These are phyloP conservation scores for Proisotoma minuta DNA, from an alignment of 2,888 invertebrate species.

Conservation along the genomic window DNA sequence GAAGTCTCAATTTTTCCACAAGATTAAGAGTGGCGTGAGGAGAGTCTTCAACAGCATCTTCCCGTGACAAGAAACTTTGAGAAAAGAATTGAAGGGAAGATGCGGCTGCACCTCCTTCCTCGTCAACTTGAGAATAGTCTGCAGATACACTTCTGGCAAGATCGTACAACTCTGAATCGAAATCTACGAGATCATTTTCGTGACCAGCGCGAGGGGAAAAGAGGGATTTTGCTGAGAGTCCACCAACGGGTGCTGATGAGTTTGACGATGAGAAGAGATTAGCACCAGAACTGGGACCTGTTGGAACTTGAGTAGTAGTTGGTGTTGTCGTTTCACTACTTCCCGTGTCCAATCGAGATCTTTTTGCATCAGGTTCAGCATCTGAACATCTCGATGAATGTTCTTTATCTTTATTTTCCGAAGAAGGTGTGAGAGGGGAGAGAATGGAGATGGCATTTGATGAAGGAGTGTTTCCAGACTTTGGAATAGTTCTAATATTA, in stretches of 20 bases:
- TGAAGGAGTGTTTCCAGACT: background rate
- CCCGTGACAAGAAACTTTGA: slow-evolving; percentile 65
- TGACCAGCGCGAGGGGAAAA: slow-evolving; percentile 41
- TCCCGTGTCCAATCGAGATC: slow-evolving; percentile 39
- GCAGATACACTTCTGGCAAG: slow-evolving; percentile 45
- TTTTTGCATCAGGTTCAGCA: slow-evolving; percentile 43
- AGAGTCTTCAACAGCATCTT: slow-evolving; percentile 75
- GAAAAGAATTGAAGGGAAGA: slow-evolving; percentile 60
- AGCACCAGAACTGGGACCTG: background rate
- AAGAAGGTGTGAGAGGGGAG: slow-evolving; percentile 39
- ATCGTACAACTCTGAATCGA: slow-evolving; percentile 46
- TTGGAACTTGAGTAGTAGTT: slow-evolving; percentile 2
- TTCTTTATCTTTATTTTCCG: slow-evolving; percentile 39
- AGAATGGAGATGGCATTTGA: slow-evolving; percentile 29
- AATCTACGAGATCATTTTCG: slow-evolving; percentile 44
- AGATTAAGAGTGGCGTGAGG: slow-evolving; percentile 76
- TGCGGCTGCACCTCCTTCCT: slow-evolving; percentile 24
- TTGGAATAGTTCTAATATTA: slow-evolving; percentile 5
- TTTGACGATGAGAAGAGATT: background rate
- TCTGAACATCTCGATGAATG: slow-evolving; percentile 14
- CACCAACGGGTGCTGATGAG: background rate
- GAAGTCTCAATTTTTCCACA: slow-evolving; percentile 74
- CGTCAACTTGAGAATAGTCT: slow-evolving; percentile 35
- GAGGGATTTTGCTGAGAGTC: slow-evolving; percentile 36
- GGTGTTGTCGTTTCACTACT: background rate